Base-by-base conservation (phyloP, 92 coral and sea anemone species). In the Ricordea florida region DNA sequence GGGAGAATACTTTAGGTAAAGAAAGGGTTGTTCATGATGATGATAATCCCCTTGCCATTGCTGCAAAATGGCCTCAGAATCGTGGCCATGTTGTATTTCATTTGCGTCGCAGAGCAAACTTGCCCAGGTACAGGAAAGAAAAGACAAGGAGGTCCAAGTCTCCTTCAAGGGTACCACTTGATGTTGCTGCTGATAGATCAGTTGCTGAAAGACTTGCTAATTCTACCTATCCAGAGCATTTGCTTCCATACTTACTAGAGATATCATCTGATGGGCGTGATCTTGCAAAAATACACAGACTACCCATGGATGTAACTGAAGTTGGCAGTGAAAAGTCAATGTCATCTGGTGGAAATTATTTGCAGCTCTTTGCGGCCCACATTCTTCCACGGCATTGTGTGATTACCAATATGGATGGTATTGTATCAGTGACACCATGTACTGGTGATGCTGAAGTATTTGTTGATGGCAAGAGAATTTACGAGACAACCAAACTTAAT, bases 61-160 rank as follows among this genome's bases (percentile, higher is more conserved):
- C 99, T 31, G 92, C 97, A 27, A 83, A 93, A 2, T 96, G 99
- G 99, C 99, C 99, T n/a, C 73, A 88, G 21, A 80, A 67, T 67
- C 80, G 85, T 55, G 99, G 99, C 3, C 88, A 90, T 5, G 92
- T 96, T 40, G 97, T 90, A 4, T 96, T 96, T 69, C 97, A 96
- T 43, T 55, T 96, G 55, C 87, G 97, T 60, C 90, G 97, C 24
- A 80, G 92, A n/a, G 93, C 97, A 36, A 89, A 92, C 77, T 49
- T 96, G 78, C 96, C 97, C 1, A 84, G 90, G 53, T 53, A 86
- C 40, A 69, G 92, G 47, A 78, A 66, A 66, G 90, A 85, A 55
- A 91, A 84, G 63, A 69, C 53, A 56, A 64, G 90, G 49, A 79
- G 97, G 41, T 87, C 97, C 8, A 75, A 76, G 40, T 91, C 97